Conservation (phyloP, 2,888 invertebrate species). For the Hybos culiciformis region DNA sequence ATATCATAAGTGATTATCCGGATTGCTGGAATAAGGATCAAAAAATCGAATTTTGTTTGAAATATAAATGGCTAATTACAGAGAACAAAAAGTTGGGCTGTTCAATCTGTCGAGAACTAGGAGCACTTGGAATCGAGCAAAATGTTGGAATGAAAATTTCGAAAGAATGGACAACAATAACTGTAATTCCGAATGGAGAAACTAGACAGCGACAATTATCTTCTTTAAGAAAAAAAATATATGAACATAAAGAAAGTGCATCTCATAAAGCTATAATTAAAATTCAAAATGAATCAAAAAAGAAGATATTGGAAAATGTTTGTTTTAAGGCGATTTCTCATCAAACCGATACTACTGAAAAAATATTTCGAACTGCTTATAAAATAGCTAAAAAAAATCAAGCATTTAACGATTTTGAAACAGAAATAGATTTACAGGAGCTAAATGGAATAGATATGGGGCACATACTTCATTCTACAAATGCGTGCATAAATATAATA, state of each 20-base stretch:
- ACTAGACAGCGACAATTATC: not conserved
- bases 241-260: not conserved
- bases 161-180: slow-evolving; percentile 1
- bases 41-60: not conserved
- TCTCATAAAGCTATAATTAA: not conserved
- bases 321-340: not conserved
- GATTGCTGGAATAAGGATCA: not conserved
- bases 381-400: not conserved
- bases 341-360: not conserved
- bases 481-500: not conserved
- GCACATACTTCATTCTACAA: slow-evolving; percentile 1
- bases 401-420: not conserved
- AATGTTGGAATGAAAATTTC: not conserved
- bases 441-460: not conserved
- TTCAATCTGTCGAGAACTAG: slow-evolving; percentile 1
- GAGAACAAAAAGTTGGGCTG: not conserved
- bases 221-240: slow-evolving; percentile 1
- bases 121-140: slow-evolving; percentile 1
- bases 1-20: not conserved
- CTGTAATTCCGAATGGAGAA: slow-evolving; percentile 1
- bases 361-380: not conserved
- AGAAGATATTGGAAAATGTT: not conserved
- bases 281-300: not conserved
- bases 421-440: not conserved
- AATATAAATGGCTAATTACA: not conserved